Base-by-base conservation (phyloP, 2,888 invertebrate genomes). In the Galeruca laticollis region DNA sequence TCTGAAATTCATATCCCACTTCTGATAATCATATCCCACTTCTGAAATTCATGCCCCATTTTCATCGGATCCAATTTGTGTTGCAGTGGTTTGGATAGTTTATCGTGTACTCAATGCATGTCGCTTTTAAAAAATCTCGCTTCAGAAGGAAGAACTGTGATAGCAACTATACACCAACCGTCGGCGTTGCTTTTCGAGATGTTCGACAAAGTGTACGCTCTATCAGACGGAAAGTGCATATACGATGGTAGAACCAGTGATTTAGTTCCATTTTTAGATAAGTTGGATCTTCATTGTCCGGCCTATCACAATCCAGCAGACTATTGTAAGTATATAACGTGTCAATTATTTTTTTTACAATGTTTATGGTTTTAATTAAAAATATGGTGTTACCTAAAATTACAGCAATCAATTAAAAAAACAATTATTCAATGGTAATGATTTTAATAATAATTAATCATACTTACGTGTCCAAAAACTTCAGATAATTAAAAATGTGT, bases 271-370 rank as follows among this genome's bases (percentile, higher is more conserved):
- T 95, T 95, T 80, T 87, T 98, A 65, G 87, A 89, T 6, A 89
- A 89, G 10, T 89, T 94, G 43, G 93, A 92, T 13, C 87, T 96
- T 11, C 86, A 89, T 26, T 98, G 98, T 83, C 98, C 98, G 2
- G 88, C 94, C 18, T 98, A 96, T 82, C 97, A 98, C 86, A 98
- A 98, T 84, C 98, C 98, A 0, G 97, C 98, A 10, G 98, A 98
- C 87, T 98, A 94, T 86, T 88, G 97, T 97, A 87, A 91, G 93
- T 90, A 69, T 68, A 15, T 37, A 31, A 6, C 13, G 52, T n/a
- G 20, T n/a, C 2, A 40, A 54, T 6, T n/a, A n/a, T n/a, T n/a
- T n/a, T n/a, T n/a, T n/a, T n/a, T n/a, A n/a, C n/a, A n/a, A n/a
- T n/a, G n/a, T n/a, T n/a, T n/a, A n/a, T n/a, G n/a, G n/a, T n/a